These are phyloP conservation scores for Bedellia somnulentella DNA, from an alignment of 2,888 invertebrate genomes.

Conservation along the genomic window DNA sequence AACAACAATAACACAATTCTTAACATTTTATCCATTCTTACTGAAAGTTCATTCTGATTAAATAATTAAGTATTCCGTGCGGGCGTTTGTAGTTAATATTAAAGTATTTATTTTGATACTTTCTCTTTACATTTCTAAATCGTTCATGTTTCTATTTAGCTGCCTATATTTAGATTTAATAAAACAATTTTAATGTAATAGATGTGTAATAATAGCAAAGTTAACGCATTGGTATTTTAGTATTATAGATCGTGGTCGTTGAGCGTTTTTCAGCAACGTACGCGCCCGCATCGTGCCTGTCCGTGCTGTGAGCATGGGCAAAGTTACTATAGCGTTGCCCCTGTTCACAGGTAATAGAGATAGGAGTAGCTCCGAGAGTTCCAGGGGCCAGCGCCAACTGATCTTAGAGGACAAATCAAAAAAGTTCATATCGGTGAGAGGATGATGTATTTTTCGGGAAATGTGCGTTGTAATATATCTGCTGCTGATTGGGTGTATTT, in stretches of 20 bases:
- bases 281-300: constrained; percentile 26
- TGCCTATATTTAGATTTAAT: no score
- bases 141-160: no score
- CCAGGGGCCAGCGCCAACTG: constrained; percentile 80
- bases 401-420: constrained; percentile 91
- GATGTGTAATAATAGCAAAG: constrained; percentile 16
- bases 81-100: constrained; percentile 30
- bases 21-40: no score
- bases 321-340: not conserved
- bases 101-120: no score
- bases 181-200: no score
- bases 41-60: constrained; percentile 14
- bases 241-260: no score
- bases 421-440: constrained; percentile 89
- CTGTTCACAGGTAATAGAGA: constrained; percentile 65
- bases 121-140: no score
- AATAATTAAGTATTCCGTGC: constrained; percentile 59
- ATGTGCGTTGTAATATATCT: constrained; percentile 41
- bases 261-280: constrained; percentile 12
- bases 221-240: constrained; percentile 17
- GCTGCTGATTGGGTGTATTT: constrained; percentile 45
- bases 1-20: no score
- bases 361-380: constrained; percentile 64
- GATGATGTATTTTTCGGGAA: constrained; percentile 26
- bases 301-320: constrained; percentile 17